A percentile compares a stretch with the other conserved stretches of the same genome.
Conservation (phyloP, 2,888 invertebrate species). For the Microdon myrmicae region DNA sequence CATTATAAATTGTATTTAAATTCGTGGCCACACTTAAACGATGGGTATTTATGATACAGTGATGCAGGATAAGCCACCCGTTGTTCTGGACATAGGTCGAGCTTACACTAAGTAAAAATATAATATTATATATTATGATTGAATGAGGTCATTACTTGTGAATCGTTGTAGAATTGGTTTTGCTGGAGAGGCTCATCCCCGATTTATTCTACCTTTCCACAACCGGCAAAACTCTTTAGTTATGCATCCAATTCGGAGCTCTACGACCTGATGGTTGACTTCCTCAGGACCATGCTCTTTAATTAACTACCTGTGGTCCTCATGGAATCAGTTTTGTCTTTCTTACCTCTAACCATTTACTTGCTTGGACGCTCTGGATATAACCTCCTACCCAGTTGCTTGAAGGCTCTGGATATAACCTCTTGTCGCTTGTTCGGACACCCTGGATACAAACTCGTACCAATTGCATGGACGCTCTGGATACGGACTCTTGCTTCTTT, state of each 20-base stretch:
- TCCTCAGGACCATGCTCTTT: slow-evolving; percentile 88
- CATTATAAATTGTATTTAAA: too few relatives aligned
- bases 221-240: slow-evolving; percentile 73
- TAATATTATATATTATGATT: slow-evolving; percentile 1
- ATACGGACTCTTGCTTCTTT: too few relatives aligned
- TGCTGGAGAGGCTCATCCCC: slow-evolving; percentile 87
- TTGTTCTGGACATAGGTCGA: slow-evolving; percentile 89
- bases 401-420: too few relatives aligned
- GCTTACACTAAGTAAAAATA: slow-evolving; percentile 88
- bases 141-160: slow-evolving; percentile 53
- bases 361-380: too few relatives aligned
- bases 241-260: slow-evolving; percentile 76
- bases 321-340: too few relatives aligned
- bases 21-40: too few relatives aligned
- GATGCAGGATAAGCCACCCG: slow-evolving; percentile 87
- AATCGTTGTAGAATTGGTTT: slow-evolving; percentile 86
- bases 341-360: too few relatives aligned
- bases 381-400: too few relatives aligned
- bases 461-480: too few relatives aligned
- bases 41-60: slow-evolving; percentile 87
- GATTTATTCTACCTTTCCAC: slow-evolving; percentile 84
- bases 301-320: slow-evolving; percentile 78
- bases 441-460: too few relatives aligned
- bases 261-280: slow-evolving; percentile 86
- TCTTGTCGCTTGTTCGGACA: too few relatives aligned